These are phyloP conservation scores for Alexandromys fortis DNA, from an alignment of 2,113 vertebrate genomes.

Conservation along the genomic window DNA sequence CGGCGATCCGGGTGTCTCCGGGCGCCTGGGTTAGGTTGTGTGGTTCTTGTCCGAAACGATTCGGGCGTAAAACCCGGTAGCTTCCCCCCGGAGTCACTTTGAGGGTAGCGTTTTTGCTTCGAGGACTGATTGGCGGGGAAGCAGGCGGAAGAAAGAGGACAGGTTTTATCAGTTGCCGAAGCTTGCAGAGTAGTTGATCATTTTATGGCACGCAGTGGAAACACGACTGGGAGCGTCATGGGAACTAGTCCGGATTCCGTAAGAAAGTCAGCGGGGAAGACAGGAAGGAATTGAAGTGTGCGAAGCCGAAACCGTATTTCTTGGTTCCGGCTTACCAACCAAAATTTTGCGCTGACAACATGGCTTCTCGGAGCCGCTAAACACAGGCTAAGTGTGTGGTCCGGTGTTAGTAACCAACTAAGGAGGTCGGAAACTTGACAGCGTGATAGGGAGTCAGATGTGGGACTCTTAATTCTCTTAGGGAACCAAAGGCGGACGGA, in stretches of 20 bases:
- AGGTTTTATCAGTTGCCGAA: not conserved
- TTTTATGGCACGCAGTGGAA: not conserved
- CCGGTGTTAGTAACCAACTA: not conserved
- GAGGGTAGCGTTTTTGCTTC: not conserved
- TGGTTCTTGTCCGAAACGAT: not conserved
- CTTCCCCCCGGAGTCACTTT: not conserved
- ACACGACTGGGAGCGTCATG: not conserved
- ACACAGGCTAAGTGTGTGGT: not conserved
- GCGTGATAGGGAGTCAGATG: not conserved
- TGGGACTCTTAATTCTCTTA: not conserved
- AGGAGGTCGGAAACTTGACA: not conserved
- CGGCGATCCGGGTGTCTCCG: not conserved
- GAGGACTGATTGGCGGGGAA: not conserved
- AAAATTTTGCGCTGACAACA: not conserved
- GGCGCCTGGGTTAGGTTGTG: not conserved
- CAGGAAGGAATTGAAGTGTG: not conserved
- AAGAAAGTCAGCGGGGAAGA: not conserved
- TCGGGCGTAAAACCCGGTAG: not conserved
- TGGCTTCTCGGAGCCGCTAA: not conserved
- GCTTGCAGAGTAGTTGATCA: not conserved
- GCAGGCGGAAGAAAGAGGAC: not conserved
- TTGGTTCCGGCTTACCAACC: not conserved
- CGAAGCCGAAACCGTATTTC: not conserved
- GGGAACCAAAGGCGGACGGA: not conserved
- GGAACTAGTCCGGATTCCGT: not conserved